Conservation (phyloP, 2,888 invertebrate genomes). For the Dasysyrphus tricinctus region DNA sequence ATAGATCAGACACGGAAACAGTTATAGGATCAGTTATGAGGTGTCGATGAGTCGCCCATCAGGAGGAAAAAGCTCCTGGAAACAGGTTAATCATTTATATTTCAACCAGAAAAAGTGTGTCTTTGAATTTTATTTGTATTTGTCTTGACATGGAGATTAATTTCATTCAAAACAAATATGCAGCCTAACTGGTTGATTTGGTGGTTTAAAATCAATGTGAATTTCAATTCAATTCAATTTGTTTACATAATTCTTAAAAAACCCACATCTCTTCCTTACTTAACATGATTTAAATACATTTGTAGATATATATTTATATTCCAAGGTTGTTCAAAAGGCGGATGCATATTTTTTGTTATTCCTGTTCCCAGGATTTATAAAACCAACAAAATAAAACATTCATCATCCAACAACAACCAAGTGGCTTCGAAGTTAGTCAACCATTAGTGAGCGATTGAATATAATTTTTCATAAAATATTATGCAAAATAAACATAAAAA, state of each 20-base stretch:
- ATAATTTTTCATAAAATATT: conserved; percentile 4
- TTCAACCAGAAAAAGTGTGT: neutral
- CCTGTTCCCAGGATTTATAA: conserved; percentile 36
- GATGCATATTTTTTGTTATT: conserved; percentile 28
- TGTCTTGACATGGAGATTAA: conserved; percentile 3
- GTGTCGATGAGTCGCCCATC: conserved; percentile 19
- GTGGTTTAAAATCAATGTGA: neutral
- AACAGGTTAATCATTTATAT: neutral
- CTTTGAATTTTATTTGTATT: neutral
- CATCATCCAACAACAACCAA: neutral
- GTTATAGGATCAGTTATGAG: conserved; percentile 18
- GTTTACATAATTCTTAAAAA: conserved; percentile 12
- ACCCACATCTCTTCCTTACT: conserved; percentile 12
- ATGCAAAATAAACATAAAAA: neutral
- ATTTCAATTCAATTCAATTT: neutral
- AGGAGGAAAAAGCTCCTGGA: conserved; percentile 15
- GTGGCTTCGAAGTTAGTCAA: neutral
- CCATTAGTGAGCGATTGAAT: conserved; percentile 1
- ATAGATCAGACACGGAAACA: conserved; percentile 25
- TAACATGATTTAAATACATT: conserved; percentile 10
- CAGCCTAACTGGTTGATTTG: neutral
- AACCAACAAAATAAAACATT: neutral
- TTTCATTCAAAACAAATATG: conserved; percentile 3
- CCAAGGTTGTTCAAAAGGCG: conserved; percentile 36
- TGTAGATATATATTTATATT: neutral